phyloP scores from a whole-genome alignment of 2,888 invertebrate species.

The Drosophila affinis region DNA sequence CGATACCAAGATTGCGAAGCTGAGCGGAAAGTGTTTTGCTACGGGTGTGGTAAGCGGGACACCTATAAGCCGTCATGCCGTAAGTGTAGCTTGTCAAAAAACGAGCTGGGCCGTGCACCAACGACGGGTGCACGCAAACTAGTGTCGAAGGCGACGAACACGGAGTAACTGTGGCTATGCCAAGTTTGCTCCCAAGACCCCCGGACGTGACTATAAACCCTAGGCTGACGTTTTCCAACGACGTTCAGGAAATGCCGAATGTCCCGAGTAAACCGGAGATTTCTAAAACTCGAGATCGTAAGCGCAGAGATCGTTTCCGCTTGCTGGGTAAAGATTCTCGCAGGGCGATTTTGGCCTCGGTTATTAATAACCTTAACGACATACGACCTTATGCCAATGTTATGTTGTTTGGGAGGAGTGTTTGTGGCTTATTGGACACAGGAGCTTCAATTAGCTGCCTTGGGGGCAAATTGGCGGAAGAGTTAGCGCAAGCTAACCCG shows the following conservation, averaged over 20 bases:
- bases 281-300: no score
- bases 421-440: neutral
- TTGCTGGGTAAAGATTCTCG: constrained; percentile 27
- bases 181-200: neutral
- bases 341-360: constrained; percentile 57
- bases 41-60: constrained; percentile 2
- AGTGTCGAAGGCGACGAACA: neutral
- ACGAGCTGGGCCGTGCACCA: neutral
- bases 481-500: no score
- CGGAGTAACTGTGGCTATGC: neutral
- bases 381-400: neutral
- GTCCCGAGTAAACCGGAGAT: no score
- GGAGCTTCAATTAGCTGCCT: no score
- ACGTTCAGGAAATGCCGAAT: no score
- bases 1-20: constrained; percentile 4
- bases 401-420: neutral
- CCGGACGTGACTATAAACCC: no score
- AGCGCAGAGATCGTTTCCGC: no score
- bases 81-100: constrained; percentile 4
- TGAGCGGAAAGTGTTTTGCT: constrained; percentile 2
- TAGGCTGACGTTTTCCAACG: no score
- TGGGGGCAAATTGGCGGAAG: no score
- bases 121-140: no score
- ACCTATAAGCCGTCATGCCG: constrained; percentile 3
- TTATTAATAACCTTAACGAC: constrained; percentile 14